Base-by-base conservation (phyloP, 2,113 vertebrate genomes). In the Antechinus stuartii region DNA sequence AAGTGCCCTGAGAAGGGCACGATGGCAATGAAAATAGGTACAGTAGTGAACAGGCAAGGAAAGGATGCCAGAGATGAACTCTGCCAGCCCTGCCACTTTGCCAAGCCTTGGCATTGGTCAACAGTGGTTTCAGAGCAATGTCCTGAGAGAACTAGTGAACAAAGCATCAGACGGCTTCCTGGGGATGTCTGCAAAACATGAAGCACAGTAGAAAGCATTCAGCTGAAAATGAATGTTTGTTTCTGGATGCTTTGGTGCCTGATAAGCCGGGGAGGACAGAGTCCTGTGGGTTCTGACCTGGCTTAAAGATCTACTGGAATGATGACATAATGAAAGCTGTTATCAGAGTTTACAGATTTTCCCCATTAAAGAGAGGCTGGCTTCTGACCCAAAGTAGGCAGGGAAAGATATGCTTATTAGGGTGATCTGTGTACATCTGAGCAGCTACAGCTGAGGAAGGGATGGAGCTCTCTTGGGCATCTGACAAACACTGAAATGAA, bases 381-480 rank as follows among this genome's bases (percentile, higher is more conserved):
- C 47, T 49, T 49, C 46, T 27, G 47, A 90, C 50, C 90, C 47
- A 30, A 14, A 50, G 27, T 50, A 90, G 90, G 49, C 27, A 90
- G 24, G 49, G n/a, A 90, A 52, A 30, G 27, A 90, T 9, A 90
- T 30, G 24, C 46, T 30, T 50, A 50, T 49, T 52, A 50, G 90
- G 10, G 5, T 26, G 90, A 50, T 47, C 49, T 50, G 24, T 90
- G 42, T 24, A 50, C n/a, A 90, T 50, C 25, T 12, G 12, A 96
- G 95, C 76, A 93, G 93, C 95, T 96, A 91, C 90, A 90, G 95
- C 94, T 94, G 91, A 95, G 97, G 2, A 96, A 52, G 96, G 47
- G 89, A 93, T 92, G 94, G 96, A 91, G 50, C 93, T 94, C 91
- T 97, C 98, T 89, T 97, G 96, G 68, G 68, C 68, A 42, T 84